Evolutionary conservation across 2,113 vertebrate genomes (phyloP), one percentile per base, ranked within the genome.

Genomic region (Edolisoma coerulescens): DNA sequence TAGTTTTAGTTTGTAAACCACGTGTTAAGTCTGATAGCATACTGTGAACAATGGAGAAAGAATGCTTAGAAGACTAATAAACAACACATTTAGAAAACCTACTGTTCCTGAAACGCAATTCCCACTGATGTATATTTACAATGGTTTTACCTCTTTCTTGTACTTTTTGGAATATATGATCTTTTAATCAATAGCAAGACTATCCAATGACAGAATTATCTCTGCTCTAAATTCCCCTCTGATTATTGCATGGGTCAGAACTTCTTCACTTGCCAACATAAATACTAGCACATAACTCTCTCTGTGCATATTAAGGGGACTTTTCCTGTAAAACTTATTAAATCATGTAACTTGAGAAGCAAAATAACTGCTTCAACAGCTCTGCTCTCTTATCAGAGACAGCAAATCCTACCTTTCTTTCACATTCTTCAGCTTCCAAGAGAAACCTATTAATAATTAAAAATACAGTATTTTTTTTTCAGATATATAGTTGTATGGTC

Each of bases 171-270:
- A 76, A 91, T 16, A 84, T 10, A 24, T 42, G 24, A 84, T 59
- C 39, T 63, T 84, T 81, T 91, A 60, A 89, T 75, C 74, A 79
- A 60, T 64, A 84, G 2, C 32, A 92, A 76, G 45, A 56, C n/a
- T 85, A 82, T 52, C 14, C n/a, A 68, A 41, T 60, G 56, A 65
- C n/a, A 91, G 68, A 81, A 89, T 84, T 89, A 81, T 60, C 15
- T 84, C 37, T 42, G 7, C n/a, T 87, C 11, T 93, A 76, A 79
- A 71, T 70, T 87, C 5, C 32, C 30, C 79, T 68, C 57, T 89
- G 93, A 82, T 76, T 89, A 56, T 83, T 89, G 33, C 76, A 84
- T 50, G 54, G 53, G 42, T 78, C 81, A 89, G 89, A 95, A 92
- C 10, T 87, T 77, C n/a, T 65, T 77, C 65, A 75, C 49, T 68